A percentile compares a stretch with the other conserved stretches of the same genome.
Conservation (phyloP, 2,888 invertebrate genomes). For the Cerceris ruficornis region DNA sequence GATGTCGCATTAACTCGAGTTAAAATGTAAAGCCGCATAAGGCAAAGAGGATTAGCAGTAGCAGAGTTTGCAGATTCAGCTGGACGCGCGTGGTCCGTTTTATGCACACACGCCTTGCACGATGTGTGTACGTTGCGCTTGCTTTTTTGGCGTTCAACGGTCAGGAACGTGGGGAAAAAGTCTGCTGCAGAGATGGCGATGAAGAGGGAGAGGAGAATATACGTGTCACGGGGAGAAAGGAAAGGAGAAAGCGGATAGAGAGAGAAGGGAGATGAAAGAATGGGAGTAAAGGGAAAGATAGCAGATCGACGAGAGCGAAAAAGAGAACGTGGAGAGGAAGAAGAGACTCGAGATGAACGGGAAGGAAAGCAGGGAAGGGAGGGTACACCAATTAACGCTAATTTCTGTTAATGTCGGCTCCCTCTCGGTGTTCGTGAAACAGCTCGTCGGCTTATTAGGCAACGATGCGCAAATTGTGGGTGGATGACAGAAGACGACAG, state of each 20-base stretch:
- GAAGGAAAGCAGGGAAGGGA: constrained; percentile 16
- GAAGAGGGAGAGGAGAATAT: background rate
- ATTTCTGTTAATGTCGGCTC: constrained; percentile 77
- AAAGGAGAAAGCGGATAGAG: constrained; percentile 11
- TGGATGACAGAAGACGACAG: constrained; percentile 26
- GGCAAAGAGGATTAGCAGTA: constrained; percentile 65
- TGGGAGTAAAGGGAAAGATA: constrained; percentile 11
- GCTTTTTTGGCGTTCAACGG: constrained; percentile 29
- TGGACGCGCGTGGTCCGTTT: constrained; percentile 49
- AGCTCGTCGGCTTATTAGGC: constrained; percentile 49
- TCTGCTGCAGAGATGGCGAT: constrained; percentile 4
- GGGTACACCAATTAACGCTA: constrained; percentile 79
- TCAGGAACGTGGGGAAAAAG: background rate
- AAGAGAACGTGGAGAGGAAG: constrained; percentile 3
- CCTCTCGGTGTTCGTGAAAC: constrained; percentile 64
- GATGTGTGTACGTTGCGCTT: constrained; percentile 1
- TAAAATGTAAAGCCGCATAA: constrained; percentile 57
- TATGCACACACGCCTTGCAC: background rate
- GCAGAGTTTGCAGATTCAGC: constrained; percentile 56
- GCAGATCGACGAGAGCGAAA: background rate
- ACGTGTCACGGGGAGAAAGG: background rate
- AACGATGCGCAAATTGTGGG: constrained; percentile 50
- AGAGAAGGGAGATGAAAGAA: constrained; percentile 16
- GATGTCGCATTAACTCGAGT: constrained; percentile 2
- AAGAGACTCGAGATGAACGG: constrained; percentile 1